A percentile compares a stretch with the other conserved stretches of the same genome.
phyloP scores from a whole-genome alignment of 2,113 vertebrate species.

The Apus apus region DNA sequence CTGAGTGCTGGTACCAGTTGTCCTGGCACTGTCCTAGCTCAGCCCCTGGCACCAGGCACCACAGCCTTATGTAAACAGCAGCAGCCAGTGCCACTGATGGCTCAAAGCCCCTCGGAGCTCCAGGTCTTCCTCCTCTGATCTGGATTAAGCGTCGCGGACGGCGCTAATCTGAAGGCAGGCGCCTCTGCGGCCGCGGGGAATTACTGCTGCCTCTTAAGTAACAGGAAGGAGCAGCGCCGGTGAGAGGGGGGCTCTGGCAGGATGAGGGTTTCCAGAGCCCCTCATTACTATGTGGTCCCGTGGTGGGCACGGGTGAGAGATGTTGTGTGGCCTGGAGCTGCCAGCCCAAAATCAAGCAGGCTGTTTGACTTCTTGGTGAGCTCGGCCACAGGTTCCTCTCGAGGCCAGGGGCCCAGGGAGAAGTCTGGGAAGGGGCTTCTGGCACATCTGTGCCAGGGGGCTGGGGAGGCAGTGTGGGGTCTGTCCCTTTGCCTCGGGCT shows the following conservation, averaged over 20 bases:
- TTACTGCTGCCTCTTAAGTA: background rate
- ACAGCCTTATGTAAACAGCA: background rate
- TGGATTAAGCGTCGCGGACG: background rate
- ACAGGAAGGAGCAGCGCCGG: accelerated
- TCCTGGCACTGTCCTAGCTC: accelerated
- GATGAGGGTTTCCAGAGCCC: background rate
- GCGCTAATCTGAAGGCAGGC: background rate
- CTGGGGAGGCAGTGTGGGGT: background rate
- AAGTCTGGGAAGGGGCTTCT: background rate
- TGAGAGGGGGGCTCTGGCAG: accelerated
- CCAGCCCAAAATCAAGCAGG: accelerated
- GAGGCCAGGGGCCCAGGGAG: background rate
- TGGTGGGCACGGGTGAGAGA: accelerated
- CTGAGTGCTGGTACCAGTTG: background rate
- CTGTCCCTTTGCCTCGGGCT: accelerated
- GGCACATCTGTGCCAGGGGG: accelerated
- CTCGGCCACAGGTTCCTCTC: background rate
- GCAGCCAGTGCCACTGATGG: background rate
- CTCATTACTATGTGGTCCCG: accelerated
- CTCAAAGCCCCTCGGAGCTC: constrained; percentile 46
- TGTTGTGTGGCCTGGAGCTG: accelerated
- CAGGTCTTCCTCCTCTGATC: constrained; percentile 30
- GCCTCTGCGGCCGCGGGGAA: background rate
- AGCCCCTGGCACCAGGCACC: accelerated
- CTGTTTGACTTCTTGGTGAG: background rate